Conservation (phyloP, 2,888 invertebrate genomes). For the Synergus itoensis region DNA sequence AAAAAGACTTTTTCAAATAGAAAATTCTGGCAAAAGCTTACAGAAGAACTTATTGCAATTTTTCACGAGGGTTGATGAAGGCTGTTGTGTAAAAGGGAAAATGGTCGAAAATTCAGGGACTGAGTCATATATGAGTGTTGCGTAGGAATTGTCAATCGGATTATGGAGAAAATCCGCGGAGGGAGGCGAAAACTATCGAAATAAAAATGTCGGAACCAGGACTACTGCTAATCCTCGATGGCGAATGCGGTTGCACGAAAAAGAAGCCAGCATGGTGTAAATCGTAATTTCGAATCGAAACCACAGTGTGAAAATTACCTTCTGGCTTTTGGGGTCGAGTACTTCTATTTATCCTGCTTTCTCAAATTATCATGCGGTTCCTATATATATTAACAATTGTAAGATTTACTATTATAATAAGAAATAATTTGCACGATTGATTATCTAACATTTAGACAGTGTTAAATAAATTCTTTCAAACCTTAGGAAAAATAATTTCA, state of each 20-base stretch:
- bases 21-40: not conserved
- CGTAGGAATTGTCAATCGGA: conserved; percentile 50
- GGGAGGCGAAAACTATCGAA: conserved; percentile 50
- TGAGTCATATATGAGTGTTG: conserved; percentile 49
- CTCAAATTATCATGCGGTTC: conserved; percentile 48
- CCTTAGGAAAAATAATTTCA: too few species aligned
- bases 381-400: conserved; percentile 3
- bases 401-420: not conserved
- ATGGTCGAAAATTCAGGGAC: not conserved
- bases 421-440: too few species aligned
- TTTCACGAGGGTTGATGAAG: not conserved
- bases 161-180: conserved; percentile 50
- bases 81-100: not conserved
- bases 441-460: too few species aligned
- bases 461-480: too few species aligned
- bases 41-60: not conserved
- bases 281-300: conserved; percentile 52
- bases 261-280: conserved; percentile 51
- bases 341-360: conserved; percentile 48
- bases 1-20: not conserved
- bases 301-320: conserved; percentile 51
- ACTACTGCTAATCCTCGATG: conserved; percentile 3
- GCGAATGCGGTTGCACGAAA: conserved; percentile 51
- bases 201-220: conserved; percentile 51
- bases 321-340: conserved; percentile 42